Conservation (phyloP, 2,888 invertebrate species). For the Acronicta alni region DNA sequence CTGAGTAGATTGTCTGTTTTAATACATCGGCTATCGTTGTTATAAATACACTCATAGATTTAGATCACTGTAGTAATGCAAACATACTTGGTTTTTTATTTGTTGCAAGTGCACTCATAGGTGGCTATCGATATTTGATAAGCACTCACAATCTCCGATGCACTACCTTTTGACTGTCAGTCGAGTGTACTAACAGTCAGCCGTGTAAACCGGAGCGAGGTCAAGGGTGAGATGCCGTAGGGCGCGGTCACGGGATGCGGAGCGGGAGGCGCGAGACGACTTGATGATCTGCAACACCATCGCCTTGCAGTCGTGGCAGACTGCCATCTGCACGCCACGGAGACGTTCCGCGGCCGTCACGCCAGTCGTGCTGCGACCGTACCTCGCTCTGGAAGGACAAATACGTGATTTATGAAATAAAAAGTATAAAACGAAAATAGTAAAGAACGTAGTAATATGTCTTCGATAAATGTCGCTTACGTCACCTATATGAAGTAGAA, state of each 20-base stretch:
- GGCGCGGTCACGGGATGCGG: constrained; percentile 95
- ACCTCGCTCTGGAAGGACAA: constrained; percentile 85
- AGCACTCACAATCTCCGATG: constrained; percentile 13
- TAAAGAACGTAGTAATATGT: no score
- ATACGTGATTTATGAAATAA: no score
- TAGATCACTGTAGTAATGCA: neutral
- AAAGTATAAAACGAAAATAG: no score
- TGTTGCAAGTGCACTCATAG: constrained; percentile 12
- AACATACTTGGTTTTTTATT: neutral
- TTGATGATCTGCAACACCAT: constrained; percentile 98
- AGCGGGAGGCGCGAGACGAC: constrained; percentile 94
- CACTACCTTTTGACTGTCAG: constrained; percentile 20
- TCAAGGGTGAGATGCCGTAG: constrained; percentile 94
- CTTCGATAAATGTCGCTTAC: no score
- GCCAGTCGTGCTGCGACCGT: constrained; percentile 90
- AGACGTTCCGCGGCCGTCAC: constrained; percentile 90
- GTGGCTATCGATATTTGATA: constrained; percentile 3
- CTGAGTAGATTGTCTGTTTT: neutral
- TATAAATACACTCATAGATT: neutral
- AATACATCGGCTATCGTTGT: neutral
- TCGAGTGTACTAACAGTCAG: constrained; percentile 74
- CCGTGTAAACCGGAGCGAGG: constrained; percentile 94
- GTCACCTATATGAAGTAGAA: no score
- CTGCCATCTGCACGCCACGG: constrained; percentile 95
- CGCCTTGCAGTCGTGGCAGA: constrained; percentile 98